Base-by-base conservation (phyloP, 2,113 vertebrate species). In the Actenoides hombroni region DNA sequence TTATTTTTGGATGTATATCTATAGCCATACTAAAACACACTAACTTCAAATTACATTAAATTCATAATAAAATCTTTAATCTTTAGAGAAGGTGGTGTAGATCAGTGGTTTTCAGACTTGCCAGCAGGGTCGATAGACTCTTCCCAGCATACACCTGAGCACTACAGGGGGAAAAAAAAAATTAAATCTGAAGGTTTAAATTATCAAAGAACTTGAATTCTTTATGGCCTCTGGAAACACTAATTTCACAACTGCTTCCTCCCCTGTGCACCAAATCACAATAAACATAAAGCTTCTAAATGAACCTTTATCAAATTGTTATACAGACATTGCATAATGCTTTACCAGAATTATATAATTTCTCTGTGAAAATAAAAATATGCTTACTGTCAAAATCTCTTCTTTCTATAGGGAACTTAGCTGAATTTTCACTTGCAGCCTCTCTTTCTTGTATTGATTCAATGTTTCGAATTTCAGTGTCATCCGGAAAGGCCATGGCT, bases 61-160 rank as follows among this genome's bases (percentile, higher is more conserved):
- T 37, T 88, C 10, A 64, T 90, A 96, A 42, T 78, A 64, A 93
- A 94, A 56, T 83, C 21, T 65, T 95, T 83, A 63, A 31, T 91
- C 86, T 97, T 97, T 88, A 40, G 46, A 77, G 82, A 69, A n/a
- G 68, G 31, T 79, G 69, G 6, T 77, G 39, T 63, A 48, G 57
- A n/a, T 63, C 57, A 77, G 13, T 48, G 88, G 68, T 51, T 95
- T 69, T 98, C 98, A 99, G 79, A 94, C 91, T 96, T 99, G 98
- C 99, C 99, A 99, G 96, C 99, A 99, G 68, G 99, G 99, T 94
- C 99, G 98, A 91, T 99, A 99, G 69, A 99, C 99, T 99, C 99
- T 98, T 97, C 99, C 99, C 84, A 99, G 98, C 99, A 99, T 99
- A 84, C 99, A 99, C 53, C 99, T 98, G 95, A 99, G 98, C 95